These are phyloP conservation scores for Notodonta ziczac DNA, from an alignment of 2,888 invertebrate species.

Conservation along the genomic window DNA sequence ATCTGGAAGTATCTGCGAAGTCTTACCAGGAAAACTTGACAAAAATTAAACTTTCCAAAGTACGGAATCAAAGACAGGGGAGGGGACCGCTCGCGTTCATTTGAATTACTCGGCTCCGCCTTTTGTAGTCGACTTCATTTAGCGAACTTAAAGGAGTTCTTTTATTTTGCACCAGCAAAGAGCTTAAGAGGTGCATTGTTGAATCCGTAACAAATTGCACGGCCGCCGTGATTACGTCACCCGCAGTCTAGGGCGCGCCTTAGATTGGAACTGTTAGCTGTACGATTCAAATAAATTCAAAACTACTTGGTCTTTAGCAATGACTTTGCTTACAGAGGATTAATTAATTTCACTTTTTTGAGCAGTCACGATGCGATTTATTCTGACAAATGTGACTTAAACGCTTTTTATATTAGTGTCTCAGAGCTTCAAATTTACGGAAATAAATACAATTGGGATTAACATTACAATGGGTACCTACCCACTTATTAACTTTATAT, in stretches of 20 bases:
- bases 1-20: slow-evolving; percentile 68
- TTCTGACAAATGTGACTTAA: no score
- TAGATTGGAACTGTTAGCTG: slow-evolving; percentile 45
- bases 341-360: slow-evolving; percentile 32
- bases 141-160: slow-evolving; percentile 77
- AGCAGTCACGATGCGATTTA: not conserved
- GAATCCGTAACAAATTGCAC: slow-evolving; percentile 82
- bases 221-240: slow-evolving; percentile 75
- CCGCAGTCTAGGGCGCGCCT: slow-evolving; percentile 56
- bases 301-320: slow-evolving; percentile 41
- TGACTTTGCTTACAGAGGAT: slow-evolving; percentile 20
- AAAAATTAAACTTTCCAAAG: slow-evolving; percentile 78
- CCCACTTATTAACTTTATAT: no score
- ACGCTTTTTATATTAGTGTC: no score
- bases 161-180: slow-evolving; percentile 73
- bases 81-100: slow-evolving; percentile 68
- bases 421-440: not conserved
- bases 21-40: slow-evolving; percentile 71
- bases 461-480: not conserved
- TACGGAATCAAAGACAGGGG: slow-evolving; percentile 75
- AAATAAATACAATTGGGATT: not conserved
- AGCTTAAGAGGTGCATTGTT: slow-evolving; percentile 83
- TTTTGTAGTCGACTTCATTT: slow-evolving; percentile 84
- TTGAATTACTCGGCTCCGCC: slow-evolving; percentile 78
- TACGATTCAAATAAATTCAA: slow-evolving; percentile 53